These are phyloP conservation scores for Zaprionus ornatus DNA, from an alignment of 1,140 invertebrate genomes.

Conservation along the genomic window DNA sequence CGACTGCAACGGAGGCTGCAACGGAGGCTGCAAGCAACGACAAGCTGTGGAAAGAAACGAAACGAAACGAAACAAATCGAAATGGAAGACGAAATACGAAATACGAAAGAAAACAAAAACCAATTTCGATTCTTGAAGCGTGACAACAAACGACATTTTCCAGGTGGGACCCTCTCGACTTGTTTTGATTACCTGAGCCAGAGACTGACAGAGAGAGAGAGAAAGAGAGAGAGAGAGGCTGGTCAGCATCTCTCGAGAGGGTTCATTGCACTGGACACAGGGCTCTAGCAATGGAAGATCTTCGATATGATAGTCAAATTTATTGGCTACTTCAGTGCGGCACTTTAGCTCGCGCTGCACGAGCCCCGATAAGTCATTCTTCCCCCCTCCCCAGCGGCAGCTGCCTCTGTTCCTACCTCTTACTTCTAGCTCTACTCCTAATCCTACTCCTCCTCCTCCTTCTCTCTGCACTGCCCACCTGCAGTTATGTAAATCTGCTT, in stretches of 20 bases:
- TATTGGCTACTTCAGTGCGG: slow-evolving; percentile 58
- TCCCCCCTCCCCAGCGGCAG: too few relatives aligned
- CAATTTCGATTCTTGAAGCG: slow-evolving; percentile 72
- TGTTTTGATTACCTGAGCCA: slow-evolving; percentile 60
- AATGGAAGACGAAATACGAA: slow-evolving; percentile 4
- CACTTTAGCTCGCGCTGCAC: slow-evolving; percentile 31
- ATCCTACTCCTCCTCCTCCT: too few relatives aligned
- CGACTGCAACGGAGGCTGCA: slow-evolving; percentile 14
- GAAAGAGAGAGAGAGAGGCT: neutral
- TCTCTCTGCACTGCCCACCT: slow-evolving; percentile 2
- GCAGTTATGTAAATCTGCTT: slow-evolving; percentile 59
- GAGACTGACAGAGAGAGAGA: neutral
- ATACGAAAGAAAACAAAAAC: slow-evolving; percentile 41
- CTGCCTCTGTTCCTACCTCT: too few relatives aligned
- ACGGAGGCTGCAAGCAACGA: slow-evolving; percentile 3
- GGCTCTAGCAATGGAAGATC: slow-evolving; percentile 3
- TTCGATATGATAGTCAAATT: slow-evolving; percentile 52
- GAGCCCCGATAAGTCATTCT: slow-evolving; percentile 11
- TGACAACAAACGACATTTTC: slow-evolving; percentile 73
- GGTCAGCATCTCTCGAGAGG: slow-evolving; percentile 20
- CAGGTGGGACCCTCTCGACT: slow-evolving; percentile 19
- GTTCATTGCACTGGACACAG: slow-evolving; percentile 36
- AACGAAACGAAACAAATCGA: slow-evolving; percentile 11
- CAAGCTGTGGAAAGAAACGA: neutral
- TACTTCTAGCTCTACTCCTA: too few relatives aligned